Evolutionary conservation across 2,113 vertebrate genomes (phyloP), one percentile per base, ranked within the genome.

Genomic region (Ivindomyrus marchei): DNA sequence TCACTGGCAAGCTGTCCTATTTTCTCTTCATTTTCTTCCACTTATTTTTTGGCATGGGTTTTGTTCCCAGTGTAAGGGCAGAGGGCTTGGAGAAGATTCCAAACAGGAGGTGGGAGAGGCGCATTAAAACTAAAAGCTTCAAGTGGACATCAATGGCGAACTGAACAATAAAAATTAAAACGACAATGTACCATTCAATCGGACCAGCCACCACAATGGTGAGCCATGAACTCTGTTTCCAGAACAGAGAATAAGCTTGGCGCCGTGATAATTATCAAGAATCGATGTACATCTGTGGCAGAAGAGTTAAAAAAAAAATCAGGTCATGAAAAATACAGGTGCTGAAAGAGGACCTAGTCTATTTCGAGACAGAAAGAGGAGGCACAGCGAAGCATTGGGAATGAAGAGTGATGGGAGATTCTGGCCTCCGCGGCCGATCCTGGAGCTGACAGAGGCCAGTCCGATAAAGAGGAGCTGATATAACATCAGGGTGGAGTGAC

Each of bases 241-340:
- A 52, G 87, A 85, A 89, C 89, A 89, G 47, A 86, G 24, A 89
- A 36, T 84, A 87, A 85, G 89, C 70, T 70, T 21, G 45, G 19
- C 83, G 88, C 92, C 92, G 52, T 91, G 93, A 94, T 91, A 94
- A 93, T 91, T 39, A 93, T 91, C 88, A 80, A 50, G 56, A 56
- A 56, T 21, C 87, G 58, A 87, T 66, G 86, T 70, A 83, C 90
- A 49, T 70, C 74, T 91, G 92, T 46, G 56, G 87, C 88, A 89
- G 92, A 15, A 56, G 89, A 62, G 70, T 77, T 74, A 36, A 74
- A 77, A 77, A 90, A 50, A 90, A 62, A 90, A 90, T 47, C 9
- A 83, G 88, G 50, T 2, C 49, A 93, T 94, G 91, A 94, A 94
- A 93, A 92, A 94, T 94, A 92, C 91, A 94, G 94, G 93, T 90